phyloP scores from a whole-genome alignment of 2,888 invertebrate species.

The Yponomeuta malinellus region DNA sequence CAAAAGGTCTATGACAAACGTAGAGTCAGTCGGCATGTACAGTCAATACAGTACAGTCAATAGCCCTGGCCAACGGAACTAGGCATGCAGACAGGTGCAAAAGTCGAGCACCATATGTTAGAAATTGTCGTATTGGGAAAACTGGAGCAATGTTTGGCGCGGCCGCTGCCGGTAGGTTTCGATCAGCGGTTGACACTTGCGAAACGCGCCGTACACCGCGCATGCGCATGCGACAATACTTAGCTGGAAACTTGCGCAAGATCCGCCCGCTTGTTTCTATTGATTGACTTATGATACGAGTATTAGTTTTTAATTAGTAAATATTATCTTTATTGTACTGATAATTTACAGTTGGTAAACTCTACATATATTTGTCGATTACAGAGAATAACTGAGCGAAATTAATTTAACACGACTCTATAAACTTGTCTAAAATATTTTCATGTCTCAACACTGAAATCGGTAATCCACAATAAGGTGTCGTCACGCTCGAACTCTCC shows the following conservation, averaged over 20 bases:
- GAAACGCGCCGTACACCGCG: slow-evolving; percentile 4
- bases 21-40: background rate
- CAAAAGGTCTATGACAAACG: too few species aligned
- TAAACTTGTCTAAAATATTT: too few species aligned
- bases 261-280: background rate
- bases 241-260: slow-evolving; percentile 4
- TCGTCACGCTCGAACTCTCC: too few species aligned
- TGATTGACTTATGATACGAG: background rate
- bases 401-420: too few species aligned
- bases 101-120: slow-evolving; percentile 18
- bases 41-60: background rate
- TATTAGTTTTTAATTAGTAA: background rate
- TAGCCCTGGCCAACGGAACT: background rate
- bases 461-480: too few species aligned
- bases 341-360: too few species aligned
- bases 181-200: slow-evolving; percentile 12
- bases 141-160: slow-evolving; percentile 13
- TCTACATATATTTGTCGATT: too few species aligned
- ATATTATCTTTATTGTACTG: too few species aligned
- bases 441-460: too few species aligned
- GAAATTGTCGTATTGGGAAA: slow-evolving; percentile 17
- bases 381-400: too few species aligned
- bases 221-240: slow-evolving; percentile 5
- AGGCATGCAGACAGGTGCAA: slow-evolving; percentile 16
- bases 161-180: slow-evolving; percentile 9